These are phyloP conservation scores for Nannobrachium achirus DNA, from an alignment of 2,113 vertebrate genomes.

Conservation along the genomic window DNA sequence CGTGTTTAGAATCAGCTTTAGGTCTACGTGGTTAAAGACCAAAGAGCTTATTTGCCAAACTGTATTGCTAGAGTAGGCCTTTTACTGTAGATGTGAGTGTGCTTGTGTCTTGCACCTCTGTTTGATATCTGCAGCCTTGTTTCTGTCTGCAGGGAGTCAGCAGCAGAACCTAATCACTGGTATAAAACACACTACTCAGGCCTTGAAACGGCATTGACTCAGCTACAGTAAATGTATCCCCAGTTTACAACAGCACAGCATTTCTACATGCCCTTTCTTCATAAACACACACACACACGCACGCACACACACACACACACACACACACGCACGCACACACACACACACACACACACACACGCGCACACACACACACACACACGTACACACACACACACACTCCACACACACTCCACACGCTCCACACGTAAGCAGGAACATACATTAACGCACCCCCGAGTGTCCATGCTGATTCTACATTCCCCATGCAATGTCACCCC, in stretches of 20 bases:
- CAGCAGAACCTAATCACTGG: not conserved
- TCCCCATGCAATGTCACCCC: conserved; percentile 22
- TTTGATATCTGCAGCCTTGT: not conserved
- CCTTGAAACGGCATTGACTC: conserved; percentile 19
- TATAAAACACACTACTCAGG: not conserved
- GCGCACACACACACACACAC: no score
- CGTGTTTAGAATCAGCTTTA: no score
- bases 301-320: not conserved
- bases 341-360: conserved; percentile 1
- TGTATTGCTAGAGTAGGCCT: no score
- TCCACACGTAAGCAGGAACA: not conserved
- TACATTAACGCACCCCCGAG: conserved; percentile 9
- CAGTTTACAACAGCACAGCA: conserved; percentile 6
- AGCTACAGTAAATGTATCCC: conserved; percentile 3
- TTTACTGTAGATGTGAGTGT: no score
- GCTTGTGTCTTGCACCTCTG: not conserved
- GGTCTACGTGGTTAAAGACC: no score
- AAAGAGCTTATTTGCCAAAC: no score
- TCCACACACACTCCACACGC: conserved; percentile 5
- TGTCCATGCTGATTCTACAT: conserved; percentile 26
- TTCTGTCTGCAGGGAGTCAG: not conserved
- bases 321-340: not conserved
- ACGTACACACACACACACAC: conserved; percentile 4
- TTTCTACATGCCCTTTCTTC: not conserved
- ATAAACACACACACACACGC: not conserved